A percentile compares a stretch with the other conserved stretches of the same genome.
phyloP scores from a whole-genome alignment of 2,888 invertebrate genomes.

The Trissolcus brochymenae region DNA sequence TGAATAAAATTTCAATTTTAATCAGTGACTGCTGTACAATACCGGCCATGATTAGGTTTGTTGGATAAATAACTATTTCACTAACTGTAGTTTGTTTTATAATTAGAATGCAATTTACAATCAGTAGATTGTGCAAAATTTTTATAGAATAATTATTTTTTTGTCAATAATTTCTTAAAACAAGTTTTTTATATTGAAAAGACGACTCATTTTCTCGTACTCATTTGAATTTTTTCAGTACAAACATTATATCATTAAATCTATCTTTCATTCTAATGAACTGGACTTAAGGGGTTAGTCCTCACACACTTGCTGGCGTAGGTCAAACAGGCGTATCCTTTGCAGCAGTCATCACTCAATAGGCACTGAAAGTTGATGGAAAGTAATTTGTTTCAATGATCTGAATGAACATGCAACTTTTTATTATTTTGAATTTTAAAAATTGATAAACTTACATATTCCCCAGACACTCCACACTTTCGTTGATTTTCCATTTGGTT shows the following conservation, averaged over 20 bases:
- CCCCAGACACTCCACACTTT: too few relatives aligned
- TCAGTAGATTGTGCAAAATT: too few relatives aligned
- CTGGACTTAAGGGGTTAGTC: too few relatives aligned
- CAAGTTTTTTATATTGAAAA: too few relatives aligned
- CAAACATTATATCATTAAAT: not conserved
- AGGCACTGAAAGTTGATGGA: not conserved
- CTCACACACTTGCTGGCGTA: too few relatives aligned
- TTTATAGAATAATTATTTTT: too few relatives aligned
- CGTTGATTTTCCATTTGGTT: too few relatives aligned
- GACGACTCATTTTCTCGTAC: too few relatives aligned
- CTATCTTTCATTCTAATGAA: not conserved
- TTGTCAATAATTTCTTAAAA: too few relatives aligned
- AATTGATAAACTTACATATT: not conserved
- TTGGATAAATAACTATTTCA: slow-evolving; percentile 41
- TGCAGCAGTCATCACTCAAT: not conserved
- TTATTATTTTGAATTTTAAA: not conserved
- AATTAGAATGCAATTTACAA: slow-evolving; percentile 6
- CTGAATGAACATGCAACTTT: not conserved
- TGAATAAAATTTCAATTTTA: slow-evolving; percentile 76
- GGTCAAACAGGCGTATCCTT: not conserved
- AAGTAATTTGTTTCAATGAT: not conserved
- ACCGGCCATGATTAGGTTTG: slow-evolving; percentile 40
- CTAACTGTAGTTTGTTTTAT: slow-evolving; percentile 12
- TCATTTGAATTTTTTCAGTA: too few relatives aligned
- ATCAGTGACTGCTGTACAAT: slow-evolving; percentile 64